Percentiles rank a stretch among this genome's conserved stretches.
Conservation (phyloP, 2,113 vertebrate genomes). For the Takifugu flavidus region DNA sequence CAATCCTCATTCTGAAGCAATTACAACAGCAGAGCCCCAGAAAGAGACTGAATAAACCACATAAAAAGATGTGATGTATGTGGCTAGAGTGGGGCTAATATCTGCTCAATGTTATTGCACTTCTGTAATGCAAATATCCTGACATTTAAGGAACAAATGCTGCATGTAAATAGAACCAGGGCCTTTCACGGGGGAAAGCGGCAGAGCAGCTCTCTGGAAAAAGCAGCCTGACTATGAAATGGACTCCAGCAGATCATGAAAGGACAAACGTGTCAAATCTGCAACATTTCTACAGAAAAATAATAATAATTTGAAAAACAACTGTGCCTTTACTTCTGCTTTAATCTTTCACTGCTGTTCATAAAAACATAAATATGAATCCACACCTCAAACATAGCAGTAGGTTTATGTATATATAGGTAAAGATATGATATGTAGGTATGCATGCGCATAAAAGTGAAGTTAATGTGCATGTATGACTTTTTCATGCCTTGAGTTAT, state of each 20-base stretch:
- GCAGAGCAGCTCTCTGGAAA: conserved; percentile 42
- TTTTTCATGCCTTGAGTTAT: conserved; percentile 43
- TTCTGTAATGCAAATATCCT: conserved; percentile 70
- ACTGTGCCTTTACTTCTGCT: too few relatives aligned
- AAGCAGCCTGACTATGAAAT: conserved; percentile 20
- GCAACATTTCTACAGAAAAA: too few relatives aligned
- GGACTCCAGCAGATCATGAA: conserved; percentile 27
- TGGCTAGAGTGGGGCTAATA: conserved; percentile 59
- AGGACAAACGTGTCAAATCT: background rate
- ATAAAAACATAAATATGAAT: too few relatives aligned
- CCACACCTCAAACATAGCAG: too few relatives aligned
- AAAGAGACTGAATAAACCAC: conserved; percentile 18
- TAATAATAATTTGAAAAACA: too few relatives aligned
- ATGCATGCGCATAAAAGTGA: too few relatives aligned
- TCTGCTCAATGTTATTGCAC: conserved; percentile 63
- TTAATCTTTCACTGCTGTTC: too few relatives aligned
- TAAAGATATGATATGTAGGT: too few relatives aligned
- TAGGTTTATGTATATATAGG: too few relatives aligned
- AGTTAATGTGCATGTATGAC: background rate
- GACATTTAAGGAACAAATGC: conserved; percentile 72
- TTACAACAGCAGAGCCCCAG: conserved; percentile 37
- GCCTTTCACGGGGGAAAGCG: conserved; percentile 64
- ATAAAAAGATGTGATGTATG: conserved; percentile 60
- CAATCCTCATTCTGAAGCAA: conserved; percentile 52
- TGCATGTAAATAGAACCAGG: conserved; percentile 68